Evolutionary conservation across 2,888 invertebrate genomes (phyloP).

Genomic region (Andrena bucephala): DNA sequence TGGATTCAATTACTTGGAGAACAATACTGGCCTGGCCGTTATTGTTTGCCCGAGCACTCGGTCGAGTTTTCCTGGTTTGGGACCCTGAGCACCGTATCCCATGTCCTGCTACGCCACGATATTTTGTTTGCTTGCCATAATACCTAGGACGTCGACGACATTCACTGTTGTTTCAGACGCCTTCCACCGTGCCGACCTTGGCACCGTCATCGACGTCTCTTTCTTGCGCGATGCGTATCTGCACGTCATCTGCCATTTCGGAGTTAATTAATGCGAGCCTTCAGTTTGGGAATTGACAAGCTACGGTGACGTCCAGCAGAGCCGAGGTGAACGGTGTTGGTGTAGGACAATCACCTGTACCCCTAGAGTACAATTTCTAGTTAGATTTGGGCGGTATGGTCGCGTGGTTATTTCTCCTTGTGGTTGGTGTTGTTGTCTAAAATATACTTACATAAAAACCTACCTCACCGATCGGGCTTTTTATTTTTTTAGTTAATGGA

Average conservation of each 20-base stretch:
- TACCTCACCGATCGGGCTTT: no score
- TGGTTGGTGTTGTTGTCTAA: no score
- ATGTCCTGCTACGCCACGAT: slow-evolving; percentile 79
- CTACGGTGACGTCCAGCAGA: not conserved
- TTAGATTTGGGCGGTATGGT: no score
- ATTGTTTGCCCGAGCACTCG: slow-evolving; percentile 83
- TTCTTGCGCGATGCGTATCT: slow-evolving; percentile 19
- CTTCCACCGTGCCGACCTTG: slow-evolving; percentile 50
- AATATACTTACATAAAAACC: no score
- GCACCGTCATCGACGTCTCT: slow-evolving; percentile 16
- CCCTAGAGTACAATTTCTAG: no score
- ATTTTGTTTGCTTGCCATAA: slow-evolving; percentile 82
- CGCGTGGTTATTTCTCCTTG: no score
- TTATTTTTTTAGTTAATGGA: no score
- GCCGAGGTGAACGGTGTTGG: no score
- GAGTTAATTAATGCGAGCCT: slow-evolving; percentile 26
- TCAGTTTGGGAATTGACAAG: not conserved
- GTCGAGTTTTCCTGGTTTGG: slow-evolving; percentile 81
- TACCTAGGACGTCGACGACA: slow-evolving; percentile 64
- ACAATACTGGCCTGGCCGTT: slow-evolving; percentile 82
- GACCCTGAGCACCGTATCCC: slow-evolving; percentile 68
- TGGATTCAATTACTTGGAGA: slow-evolving; percentile 84
- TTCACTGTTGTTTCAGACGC: slow-evolving; percentile 31
- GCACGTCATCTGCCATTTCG: slow-evolving; percentile 6
- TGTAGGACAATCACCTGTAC: no score